phyloP scores from a whole-genome alignment of 1,140 invertebrate genomes.

The Calliphora vicina region DNA sequence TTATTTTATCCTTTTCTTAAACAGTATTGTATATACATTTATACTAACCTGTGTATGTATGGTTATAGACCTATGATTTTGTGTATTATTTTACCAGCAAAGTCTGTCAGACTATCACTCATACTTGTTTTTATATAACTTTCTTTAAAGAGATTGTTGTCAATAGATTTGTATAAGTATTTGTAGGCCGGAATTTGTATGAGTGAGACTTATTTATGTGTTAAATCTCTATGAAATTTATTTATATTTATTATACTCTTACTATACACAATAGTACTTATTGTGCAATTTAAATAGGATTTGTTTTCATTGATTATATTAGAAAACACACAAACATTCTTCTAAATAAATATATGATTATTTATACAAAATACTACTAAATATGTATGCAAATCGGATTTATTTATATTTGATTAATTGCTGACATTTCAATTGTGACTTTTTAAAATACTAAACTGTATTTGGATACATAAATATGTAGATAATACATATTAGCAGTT shows the following conservation, averaged over 20 bases:
- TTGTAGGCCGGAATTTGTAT: too few species aligned
- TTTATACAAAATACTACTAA: background rate
- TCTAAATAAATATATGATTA: too few species aligned
- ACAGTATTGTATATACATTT: too few species aligned
- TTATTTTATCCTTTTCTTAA: background rate
- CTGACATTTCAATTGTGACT: background rate
- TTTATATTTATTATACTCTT: background rate
- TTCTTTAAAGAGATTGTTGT: background rate
- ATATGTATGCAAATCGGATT: background rate
- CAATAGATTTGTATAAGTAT: background rate
- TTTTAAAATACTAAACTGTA: background rate
- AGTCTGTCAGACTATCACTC: too few species aligned
- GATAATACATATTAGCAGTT: too few species aligned
- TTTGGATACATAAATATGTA: background rate
- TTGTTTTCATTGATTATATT: background rate
- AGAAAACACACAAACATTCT: background rate
- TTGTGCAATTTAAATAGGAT: background rate
- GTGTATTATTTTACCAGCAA: background rate
- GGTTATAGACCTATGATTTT: background rate
- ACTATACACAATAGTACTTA: background rate
- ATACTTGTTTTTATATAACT: background rate
- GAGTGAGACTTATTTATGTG: background rate
- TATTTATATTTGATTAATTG: background rate
- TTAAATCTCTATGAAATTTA: background rate
- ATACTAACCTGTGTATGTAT: background rate